phyloP scores from a whole-genome alignment of 2,113 vertebrate genomes.

The Anolis sagrei region DNA sequence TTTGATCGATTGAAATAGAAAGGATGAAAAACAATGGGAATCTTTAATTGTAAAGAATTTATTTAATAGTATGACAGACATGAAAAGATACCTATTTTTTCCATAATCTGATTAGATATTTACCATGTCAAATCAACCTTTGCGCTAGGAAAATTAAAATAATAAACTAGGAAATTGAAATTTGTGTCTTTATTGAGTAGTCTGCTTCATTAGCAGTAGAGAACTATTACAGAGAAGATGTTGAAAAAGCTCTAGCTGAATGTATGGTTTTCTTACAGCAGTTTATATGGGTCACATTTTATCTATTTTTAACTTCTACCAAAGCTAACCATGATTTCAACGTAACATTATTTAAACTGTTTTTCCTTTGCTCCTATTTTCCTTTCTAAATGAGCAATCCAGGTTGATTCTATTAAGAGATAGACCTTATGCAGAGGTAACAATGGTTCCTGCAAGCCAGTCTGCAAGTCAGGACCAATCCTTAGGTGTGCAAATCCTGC shows the following conservation, averaged over 20 bases:
- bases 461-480: neutral
- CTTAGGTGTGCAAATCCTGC: neutral
- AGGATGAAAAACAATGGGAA: neutral
- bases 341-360: neutral
- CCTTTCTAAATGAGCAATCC: neutral
- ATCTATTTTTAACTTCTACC: neutral
- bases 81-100: neutral
- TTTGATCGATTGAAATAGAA: neutral
- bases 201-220: neutral
- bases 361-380: neutral
- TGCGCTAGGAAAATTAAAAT: neutral
- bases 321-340: conserved; percentile 12
- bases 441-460: neutral
- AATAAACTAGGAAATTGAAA: neutral
- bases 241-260: neutral
- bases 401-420: neutral
- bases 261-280: neutral
- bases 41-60: neutral
- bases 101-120: neutral
- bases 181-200: neutral
- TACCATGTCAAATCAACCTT: neutral
- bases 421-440: neutral
- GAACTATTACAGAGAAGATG: neutral
- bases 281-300: neutral
- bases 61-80: neutral